Base-by-base conservation (phyloP, 2,888 invertebrate species). In the Phania funesta region DNA sequence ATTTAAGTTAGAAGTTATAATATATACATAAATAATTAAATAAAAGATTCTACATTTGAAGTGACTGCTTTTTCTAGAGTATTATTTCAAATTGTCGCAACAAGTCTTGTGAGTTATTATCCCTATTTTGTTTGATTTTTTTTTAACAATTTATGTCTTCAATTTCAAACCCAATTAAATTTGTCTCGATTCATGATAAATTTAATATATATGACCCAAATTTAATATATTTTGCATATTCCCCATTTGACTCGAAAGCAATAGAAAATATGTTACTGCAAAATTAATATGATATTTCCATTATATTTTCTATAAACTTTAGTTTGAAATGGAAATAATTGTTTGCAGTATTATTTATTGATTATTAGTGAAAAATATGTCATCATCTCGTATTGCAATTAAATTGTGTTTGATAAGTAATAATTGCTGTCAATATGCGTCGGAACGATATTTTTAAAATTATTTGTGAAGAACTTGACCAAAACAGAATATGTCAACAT, bases 341-440 rank as follows among this genome's bases (percentile, higher is more conserved):
- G 9, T 4, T 48, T 58, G 35, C 24, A 58, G 32, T 24, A 16
- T 35, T 48, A 56, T 70, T 56, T 70, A 56, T 22, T 46, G 22
- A 32, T 46, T 44, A 56, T 70, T 24, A 58, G n/a, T 24, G 35
- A 4, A 18, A 46, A 58, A 7, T 56, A 11, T 22, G 18, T 8
- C 6, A 35, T 56, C 35, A n/a, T n/a, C n/a, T n/a, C n/a, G n/a
- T 56, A 24, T 60, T 60, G 16, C 16, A 60, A 60, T 60, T 38
- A 60, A 24, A 24, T 35, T 58, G 22, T 13, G 22, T 9, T 38
- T 20, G 18, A 38, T 38, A 38, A 60, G 44, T 38, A 60, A 48
- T 38, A 26, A 38, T 9, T 38, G 26, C 20, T 71, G 16, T 38
- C 58, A 48, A 35, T 46, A 70, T 32, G n/a, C 32, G 41, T 41